phyloP scores from a whole-genome alignment of 2,888 invertebrate species.

The Eupithecia abbreviata region DNA sequence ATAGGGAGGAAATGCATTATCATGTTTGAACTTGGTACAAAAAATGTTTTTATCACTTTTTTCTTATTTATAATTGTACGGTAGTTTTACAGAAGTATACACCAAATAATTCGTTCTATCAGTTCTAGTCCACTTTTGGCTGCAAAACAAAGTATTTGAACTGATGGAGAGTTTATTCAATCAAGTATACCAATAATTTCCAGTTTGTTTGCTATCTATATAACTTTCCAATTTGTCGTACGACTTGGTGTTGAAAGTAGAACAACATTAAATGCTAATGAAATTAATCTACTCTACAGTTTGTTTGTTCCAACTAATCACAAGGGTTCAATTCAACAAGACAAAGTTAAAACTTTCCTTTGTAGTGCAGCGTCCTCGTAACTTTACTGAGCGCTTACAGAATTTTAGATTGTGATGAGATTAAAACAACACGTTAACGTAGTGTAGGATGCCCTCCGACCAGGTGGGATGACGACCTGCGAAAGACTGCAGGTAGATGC shows the following conservation, averaged over 20 bases:
- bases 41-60: too few relatives aligned
- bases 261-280: neutral
- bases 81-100: neutral
- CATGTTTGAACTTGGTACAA: too few relatives aligned
- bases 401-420: slow-evolving; percentile 6
- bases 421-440: neutral
- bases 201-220: too few relatives aligned
- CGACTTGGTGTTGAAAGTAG: neutral
- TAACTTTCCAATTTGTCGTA: neutral
- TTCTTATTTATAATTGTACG: too few relatives aligned
- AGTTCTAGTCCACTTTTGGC: neutral
- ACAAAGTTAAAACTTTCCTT: slow-evolving; percentile 12
- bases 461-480: too few relatives aligned
- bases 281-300: neutral
- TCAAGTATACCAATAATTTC: neutral
- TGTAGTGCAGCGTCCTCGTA: slow-evolving; percentile 7
- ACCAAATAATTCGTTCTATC: neutral
- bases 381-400: slow-evolving; percentile 17
- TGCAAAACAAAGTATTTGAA: neutral
- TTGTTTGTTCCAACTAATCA: neutral
- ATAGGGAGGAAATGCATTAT: too few relatives aligned
- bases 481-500: too few relatives aligned
- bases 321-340: neutral
- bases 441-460: too few relatives aligned
- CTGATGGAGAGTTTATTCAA: neutral